These are phyloP conservation scores for Neodiprion virginianus DNA, from an alignment of 1,140 invertebrate genomes.

Conservation along the genomic window DNA sequence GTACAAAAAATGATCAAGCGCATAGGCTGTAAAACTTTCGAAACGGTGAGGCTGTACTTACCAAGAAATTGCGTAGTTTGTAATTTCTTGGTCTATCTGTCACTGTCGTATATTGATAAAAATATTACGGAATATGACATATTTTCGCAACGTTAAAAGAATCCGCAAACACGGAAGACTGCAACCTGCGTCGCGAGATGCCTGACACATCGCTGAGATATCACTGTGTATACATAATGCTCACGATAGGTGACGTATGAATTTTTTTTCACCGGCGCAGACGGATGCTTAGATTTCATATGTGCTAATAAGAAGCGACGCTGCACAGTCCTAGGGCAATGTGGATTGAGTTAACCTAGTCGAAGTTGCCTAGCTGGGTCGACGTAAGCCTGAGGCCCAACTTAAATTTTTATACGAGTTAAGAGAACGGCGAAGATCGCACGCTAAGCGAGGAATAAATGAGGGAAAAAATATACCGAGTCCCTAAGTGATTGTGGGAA, in stretches of 20 bases:
- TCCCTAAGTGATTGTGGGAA: slow-evolving; percentile 58
- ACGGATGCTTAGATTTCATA: background rate
- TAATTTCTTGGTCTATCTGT: too few relatives aligned
- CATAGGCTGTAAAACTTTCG: too few relatives aligned
- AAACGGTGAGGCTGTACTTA: too few relatives aligned
- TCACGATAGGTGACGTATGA: background rate
- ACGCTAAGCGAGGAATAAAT: slow-evolving; percentile 34
- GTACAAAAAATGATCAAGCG: too few relatives aligned
- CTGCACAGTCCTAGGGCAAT: background rate
- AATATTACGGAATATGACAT: too few relatives aligned
- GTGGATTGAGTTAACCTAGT: background rate
- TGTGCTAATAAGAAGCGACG: background rate
- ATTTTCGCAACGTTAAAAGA: too few relatives aligned
- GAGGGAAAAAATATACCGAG: slow-evolving; percentile 41
- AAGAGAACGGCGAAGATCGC: background rate
- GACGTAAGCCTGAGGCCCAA: background rate
- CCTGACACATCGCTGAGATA: too few relatives aligned
- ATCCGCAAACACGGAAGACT: too few relatives aligned
- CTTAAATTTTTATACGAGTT: background rate
- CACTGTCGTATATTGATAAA: too few relatives aligned
- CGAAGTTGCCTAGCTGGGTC: background rate
- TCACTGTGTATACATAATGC: too few relatives aligned
- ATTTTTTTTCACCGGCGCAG: background rate
- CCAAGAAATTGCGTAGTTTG: too few relatives aligned
- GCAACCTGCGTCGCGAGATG: too few relatives aligned